Percentiles rank a stretch among this genome's conserved stretches.
Evolutionary conservation across 1,140 invertebrate species (phyloP).

Genomic region (Trichonephila inaurata): DNA sequence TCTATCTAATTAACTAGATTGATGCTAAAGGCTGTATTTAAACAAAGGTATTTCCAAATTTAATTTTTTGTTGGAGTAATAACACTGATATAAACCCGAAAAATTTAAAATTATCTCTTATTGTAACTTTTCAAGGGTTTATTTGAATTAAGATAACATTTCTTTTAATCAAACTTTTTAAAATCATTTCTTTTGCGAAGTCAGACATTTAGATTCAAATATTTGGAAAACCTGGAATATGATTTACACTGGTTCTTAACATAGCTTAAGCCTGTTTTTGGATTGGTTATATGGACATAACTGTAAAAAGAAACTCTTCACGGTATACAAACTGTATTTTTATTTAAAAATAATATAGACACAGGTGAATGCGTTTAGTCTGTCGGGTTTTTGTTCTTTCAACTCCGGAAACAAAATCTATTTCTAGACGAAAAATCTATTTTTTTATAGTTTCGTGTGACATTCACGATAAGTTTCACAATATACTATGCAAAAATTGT

Average conservation of each 20-base stretch:
- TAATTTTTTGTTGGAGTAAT: too few species aligned
- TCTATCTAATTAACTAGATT: too few species aligned
- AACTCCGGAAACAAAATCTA: not conserved
- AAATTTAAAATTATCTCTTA: too few species aligned
- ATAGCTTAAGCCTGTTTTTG: not conserved
- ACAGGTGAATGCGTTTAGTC: not conserved
- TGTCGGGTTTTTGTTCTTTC: constrained; percentile 22
- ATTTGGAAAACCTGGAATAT: not conserved
- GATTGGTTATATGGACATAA: not conserved
- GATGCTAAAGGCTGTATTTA: too few species aligned
- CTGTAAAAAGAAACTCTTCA: not conserved
- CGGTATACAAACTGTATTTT: not conserved
- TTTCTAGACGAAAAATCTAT: not conserved
- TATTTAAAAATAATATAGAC: not conserved
- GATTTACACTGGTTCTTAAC: not conserved
- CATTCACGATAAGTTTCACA: not conserved
- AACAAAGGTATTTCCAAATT: too few species aligned
- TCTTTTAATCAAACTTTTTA: not conserved
- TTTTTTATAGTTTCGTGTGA: not conserved
- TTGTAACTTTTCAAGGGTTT: too few species aligned
- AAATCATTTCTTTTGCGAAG: not conserved
- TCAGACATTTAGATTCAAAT: not conserved
- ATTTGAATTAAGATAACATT: not conserved
- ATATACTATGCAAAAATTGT: not conserved
- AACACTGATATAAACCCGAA: too few species aligned